Base-by-base conservation (phyloP, 2,797 vertebrate genomes). In the Cirrhinus molitorella region DNA sequence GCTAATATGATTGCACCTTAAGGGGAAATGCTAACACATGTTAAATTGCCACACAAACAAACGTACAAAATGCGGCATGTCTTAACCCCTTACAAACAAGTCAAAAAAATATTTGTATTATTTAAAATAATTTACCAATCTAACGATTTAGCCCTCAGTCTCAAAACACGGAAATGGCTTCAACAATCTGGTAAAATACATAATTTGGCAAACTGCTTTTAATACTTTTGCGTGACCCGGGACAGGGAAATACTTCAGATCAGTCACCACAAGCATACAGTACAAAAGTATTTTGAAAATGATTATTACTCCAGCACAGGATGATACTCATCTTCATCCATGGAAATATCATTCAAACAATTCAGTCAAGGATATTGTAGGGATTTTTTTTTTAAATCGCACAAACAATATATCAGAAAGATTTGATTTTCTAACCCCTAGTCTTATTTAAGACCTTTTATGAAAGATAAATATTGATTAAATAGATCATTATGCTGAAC, bases 331-430 rank as follows among this genome's bases (percentile, higher is more conserved):
- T 79, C 37, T 23, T 83, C n/a, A 73, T 77, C 49, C 65, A 75
- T 61, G 43, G 55, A 83, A 83, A 70, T 61, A 85, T 75, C 28
- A 21, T 79, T 51, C 40, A 71, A 86, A 85, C 66, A 81, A 63
- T 88, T 88, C 67, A 84, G 57, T 85, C 72, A 57, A 83, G 61
- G 71, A 65, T 79, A 49, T n/a, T n/a, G n/a, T n/a, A n/a, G n/a
- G n/a, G n/a, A n/a, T 61, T 74, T 67, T 49, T 70, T 51, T 70
- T 81, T n/a, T 74, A 45, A 21, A 21, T 34, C 14, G 68, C 79
- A 83, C 47, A 23, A 71, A 84, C 49, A 47, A 34, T 34, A 34
- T 34, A 34, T 34, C 31, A 34, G 31, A 59, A 45, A 78, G 16
- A 51, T 81, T 80, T 85, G 72, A 51, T 65, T 59, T 80, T 65